These are phyloP conservation scores for Platorchestia sp. DNA, from an alignment of 1,140 invertebrate genomes.

Conservation along the genomic window DNA sequence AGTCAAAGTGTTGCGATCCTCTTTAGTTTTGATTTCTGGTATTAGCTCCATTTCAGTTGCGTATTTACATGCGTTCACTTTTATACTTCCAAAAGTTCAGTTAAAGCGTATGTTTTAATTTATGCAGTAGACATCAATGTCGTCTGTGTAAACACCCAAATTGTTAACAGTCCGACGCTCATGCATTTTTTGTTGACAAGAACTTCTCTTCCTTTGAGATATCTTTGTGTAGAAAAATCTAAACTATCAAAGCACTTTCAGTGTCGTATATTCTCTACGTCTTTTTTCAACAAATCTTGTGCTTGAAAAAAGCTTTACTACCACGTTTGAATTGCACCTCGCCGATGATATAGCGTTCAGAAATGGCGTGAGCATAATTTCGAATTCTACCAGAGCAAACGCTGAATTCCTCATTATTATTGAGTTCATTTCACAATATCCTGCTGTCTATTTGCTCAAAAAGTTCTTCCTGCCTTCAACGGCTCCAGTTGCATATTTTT, in stretches of 20 bases:
- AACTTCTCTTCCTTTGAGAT: background rate
- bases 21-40: background rate
- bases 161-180: background rate
- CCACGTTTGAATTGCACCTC: background rate
- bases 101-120: background rate
- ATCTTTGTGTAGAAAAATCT: background rate
- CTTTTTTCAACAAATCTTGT: background rate
- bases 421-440: background rate
- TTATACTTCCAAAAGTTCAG: background rate
- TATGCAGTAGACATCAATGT: background rate
- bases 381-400: background rate
- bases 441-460: background rate
- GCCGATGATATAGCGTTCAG: background rate
- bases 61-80: background rate
- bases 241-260: background rate
- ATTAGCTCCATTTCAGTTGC: background rate
- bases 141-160: background rate
- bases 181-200: background rate
- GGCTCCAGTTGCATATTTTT: background rate
- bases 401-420: background rate
- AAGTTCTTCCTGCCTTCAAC: background rate
- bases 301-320: background rate
- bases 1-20: no score
- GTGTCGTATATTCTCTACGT: background rate
- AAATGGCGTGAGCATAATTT: background rate